These are phyloP conservation scores for Drosophila subquinaria DNA, from an alignment of 2,888 invertebrate species.

Conservation along the genomic window DNA sequence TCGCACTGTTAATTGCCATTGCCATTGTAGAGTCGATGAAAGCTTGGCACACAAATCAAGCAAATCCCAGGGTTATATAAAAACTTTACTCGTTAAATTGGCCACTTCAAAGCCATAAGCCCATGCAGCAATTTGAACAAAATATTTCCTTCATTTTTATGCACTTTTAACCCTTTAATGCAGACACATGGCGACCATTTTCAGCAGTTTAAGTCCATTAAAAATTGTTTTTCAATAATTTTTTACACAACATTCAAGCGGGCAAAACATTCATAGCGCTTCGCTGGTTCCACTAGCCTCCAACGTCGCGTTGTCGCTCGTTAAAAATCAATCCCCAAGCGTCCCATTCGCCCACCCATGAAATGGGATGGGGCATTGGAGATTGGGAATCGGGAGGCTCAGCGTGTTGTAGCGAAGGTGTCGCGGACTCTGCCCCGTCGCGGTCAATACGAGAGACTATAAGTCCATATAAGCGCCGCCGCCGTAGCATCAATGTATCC, in stretches of 20 bases:
- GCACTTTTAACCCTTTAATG: constrained; percentile 72
- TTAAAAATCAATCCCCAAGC: constrained; percentile 80
- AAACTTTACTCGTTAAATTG: constrained; percentile 50
- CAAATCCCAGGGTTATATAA: constrained; percentile 36
- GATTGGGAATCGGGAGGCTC: constrained; percentile 17
- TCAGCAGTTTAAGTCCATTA: constrained; percentile 72
- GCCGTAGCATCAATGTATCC: constrained; percentile 50
- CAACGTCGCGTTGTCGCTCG: constrained; percentile 59
- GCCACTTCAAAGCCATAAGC: constrained; percentile 58
- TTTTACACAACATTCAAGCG: constrained; percentile 59
- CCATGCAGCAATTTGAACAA: constrained; percentile 56
- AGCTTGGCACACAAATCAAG: constrained; percentile 21
- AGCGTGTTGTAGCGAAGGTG: constrained; percentile 65
- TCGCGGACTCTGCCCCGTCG: constrained; percentile 64
- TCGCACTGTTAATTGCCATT: background rate
- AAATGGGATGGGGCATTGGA: constrained; percentile 11
- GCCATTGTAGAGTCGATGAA: background rate
- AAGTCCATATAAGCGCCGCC: constrained; percentile 77
- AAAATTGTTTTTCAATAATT: constrained; percentile 80
- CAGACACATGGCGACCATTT: constrained; percentile 68
- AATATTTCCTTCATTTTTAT: constrained; percentile 64
- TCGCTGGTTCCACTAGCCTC: constrained; percentile 45
- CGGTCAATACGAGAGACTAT: constrained; percentile 77
- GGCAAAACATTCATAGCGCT: constrained; percentile 56
- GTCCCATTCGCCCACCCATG: constrained; percentile 19